A percentile compares a stretch with the other conserved stretches of the same genome.
Conservation (phyloP, 2,113 vertebrate genomes). For the Trematocara marginatum region DNA sequence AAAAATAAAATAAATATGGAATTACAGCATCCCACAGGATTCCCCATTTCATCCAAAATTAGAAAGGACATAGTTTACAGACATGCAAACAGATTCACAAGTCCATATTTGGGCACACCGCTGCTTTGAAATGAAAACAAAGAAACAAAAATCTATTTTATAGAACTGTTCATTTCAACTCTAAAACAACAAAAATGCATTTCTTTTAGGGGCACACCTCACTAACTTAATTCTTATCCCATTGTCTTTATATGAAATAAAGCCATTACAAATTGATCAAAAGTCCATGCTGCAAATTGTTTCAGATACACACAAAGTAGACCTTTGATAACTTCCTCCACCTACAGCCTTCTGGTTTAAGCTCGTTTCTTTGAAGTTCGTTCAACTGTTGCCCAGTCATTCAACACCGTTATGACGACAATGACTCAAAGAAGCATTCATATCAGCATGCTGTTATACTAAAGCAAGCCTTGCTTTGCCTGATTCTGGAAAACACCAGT, state of each 20-base stretch:
- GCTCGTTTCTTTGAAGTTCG: background rate
- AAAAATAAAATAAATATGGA: background rate
- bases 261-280: background rate
- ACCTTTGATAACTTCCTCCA: background rate
- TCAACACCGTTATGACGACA: background rate
- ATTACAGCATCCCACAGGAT: background rate
- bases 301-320: background rate
- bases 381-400: background rate
- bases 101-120: background rate
- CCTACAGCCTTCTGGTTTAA: background rate
- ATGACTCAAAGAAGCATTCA: background rate
- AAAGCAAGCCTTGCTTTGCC: background rate
- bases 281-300: background rate
- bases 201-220: background rate
- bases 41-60: background rate
- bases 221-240: background rate
- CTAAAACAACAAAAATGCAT: background rate
- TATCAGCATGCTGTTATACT: background rate
- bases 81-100: background rate
- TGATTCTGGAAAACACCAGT: background rate
- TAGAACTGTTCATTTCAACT: background rate
- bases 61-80: background rate
- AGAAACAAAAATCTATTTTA: background rate
- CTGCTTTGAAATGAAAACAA: background rate
- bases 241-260: background rate